Evolutionary conservation across 2,797 vertebrate species (phyloP), one percentile per base, ranked within the genome.

Genomic region (Galago senegalensis): DNA sequence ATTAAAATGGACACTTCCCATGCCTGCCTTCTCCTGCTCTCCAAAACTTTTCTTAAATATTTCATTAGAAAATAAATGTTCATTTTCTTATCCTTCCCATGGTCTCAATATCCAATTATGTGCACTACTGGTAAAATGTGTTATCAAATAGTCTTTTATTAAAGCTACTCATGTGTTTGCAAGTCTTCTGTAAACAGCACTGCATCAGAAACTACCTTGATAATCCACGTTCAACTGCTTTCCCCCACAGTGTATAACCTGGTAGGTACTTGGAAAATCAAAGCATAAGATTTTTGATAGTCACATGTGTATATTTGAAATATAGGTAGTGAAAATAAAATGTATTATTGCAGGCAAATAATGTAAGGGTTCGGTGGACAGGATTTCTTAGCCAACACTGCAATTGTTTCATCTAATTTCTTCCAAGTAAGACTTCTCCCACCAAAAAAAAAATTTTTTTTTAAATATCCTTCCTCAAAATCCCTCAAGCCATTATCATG

Each of bases 21-120:
- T 7, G 80, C 37, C 53, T 21, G 9, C 21, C 5, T 89, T 91
- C 77, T 17, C 37, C 18, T 61, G 14, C 7, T 84, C 23, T 83
- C 75, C 14, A 77, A 95, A 93, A 49, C 14, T 9, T 3, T 87
- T 80, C 18, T 77, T 81, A 73, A 70, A 65, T 0, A 34, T 81
- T 93, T 87, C 27, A 87, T 34, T 76, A 27, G 46, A 95, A 94
- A 93, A 67, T 27, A 0, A 95, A n/a, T 77, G 61, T 87, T 67
- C 10, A 49, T 31, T 75, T 49, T 79, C 20, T 67, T 76, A 73
- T 60, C 20, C 18, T 72, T 82, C 46, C 69, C 49, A 53, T 14
- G 67, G 46, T 79, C 29, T 27, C 72, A 49, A 5, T 72, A n/a
- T 21, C 25, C 27, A 72, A 53, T 81, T 84, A 56, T 25, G 72